Conservation (phyloP, 2,797 vertebrate genomes). For the Nasua narica region DNA sequence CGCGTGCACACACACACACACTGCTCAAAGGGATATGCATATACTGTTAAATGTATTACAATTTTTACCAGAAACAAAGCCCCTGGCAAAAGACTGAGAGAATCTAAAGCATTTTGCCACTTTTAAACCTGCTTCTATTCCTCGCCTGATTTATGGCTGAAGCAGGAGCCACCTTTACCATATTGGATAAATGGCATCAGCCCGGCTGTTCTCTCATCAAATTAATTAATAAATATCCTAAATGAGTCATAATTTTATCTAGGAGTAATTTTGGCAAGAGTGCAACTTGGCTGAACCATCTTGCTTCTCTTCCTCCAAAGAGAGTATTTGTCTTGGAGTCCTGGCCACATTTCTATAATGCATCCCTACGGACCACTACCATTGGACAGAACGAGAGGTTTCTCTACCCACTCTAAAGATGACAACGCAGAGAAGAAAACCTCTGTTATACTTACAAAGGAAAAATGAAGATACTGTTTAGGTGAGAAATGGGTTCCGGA, state of each 20-base stretch:
- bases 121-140: slow-evolving; percentile 37
- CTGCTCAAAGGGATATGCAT: background rate
- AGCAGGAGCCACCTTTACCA: background rate
- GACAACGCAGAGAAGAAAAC: background rate
- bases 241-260: slow-evolving; percentile 40
- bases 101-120: background rate
- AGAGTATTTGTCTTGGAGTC: background rate
- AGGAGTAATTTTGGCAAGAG: slow-evolving; percentile 25
- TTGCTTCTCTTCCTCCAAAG: slow-evolving; percentile 19
- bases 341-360: background rate
- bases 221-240: slow-evolving; percentile 58
- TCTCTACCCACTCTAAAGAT: background rate
- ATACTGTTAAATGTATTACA: background rate
- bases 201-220: background rate
- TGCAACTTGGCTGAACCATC: slow-evolving; percentile 20
- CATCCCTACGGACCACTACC: background rate
- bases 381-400: background rate
- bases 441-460: background rate
- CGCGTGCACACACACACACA: no score
- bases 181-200: background rate
- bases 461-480: background rate
- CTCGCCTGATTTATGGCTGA: slow-evolving; percentile 15
- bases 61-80: background rate
- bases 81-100: background rate
- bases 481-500: background rate